Base-by-base conservation (phyloP, 2,797 vertebrate species). In the Rhinoraja longicauda region DNA sequence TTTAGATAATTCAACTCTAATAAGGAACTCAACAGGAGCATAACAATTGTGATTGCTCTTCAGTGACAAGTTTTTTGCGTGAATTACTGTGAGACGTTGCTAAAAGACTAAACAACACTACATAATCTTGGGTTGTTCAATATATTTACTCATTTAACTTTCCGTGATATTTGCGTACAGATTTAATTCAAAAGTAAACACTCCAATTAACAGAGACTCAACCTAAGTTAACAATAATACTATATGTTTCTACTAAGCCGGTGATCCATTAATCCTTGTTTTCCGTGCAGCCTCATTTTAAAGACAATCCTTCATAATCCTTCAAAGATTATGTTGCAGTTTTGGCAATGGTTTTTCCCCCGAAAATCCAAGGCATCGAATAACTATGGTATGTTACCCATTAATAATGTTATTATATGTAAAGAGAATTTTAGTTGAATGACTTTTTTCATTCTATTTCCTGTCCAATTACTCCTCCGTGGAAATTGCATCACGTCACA, bases 391-490 rank as follows among this genome's bases (percentile, higher is more conserved):
- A 21, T 88, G 17, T 36, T 88, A 36, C 59, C n/a, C 6, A 67
- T 62, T 19, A 88, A 64, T 36, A 88, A 36, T 15, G 59, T 86
- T 59, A 29, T 29, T 86, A 6, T 67, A 32, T 8, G 17, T 67
- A 21, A 88, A 88, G 59, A 67, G 59, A 67, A 36, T 36, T 88
- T 88, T 88, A 88, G 59, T 15, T 88, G n/a, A 88, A 88, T 36
- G 29, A 45, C 59, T 0, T 17, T 64, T 19, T 64, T 17, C 59
- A 64, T 19, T 19, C 13, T 36, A 1, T 32, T 21, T 0, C 59
- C 6, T 17, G 84, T 36, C 7, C 84, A 88, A 36, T 88, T 32
- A 21, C 84, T 36, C 84, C n/a, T 88, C 84, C 19, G 17, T 17
- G n/a, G n/a, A 15, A 88, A 62, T 64, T 88, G 15, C n/a, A n/a